Evolutionary conservation across 2,888 invertebrate genomes (phyloP).

Genomic region (Megamerina dolium): DNA sequence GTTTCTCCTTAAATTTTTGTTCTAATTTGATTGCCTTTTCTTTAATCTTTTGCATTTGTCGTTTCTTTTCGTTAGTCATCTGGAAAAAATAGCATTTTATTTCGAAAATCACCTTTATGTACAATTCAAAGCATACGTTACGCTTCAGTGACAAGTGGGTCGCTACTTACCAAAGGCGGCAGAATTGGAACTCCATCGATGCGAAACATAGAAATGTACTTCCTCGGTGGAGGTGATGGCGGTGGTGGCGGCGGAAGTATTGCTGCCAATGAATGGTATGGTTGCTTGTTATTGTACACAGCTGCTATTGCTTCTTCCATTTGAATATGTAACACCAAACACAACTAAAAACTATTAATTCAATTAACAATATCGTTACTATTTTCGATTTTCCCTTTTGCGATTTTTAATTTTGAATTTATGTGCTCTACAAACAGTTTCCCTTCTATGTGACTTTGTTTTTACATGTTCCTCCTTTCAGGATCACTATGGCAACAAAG

Average conservation of each 20-base stretch:
- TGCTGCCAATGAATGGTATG: neutral
- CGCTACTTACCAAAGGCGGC: conserved; percentile 41
- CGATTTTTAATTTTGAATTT: too few species aligned
- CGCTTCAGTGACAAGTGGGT: conserved; percentile 14
- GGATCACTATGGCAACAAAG: conserved; percentile 1
- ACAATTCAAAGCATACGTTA: too few species aligned
- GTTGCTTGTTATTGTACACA: neutral
- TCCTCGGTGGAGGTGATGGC: too few species aligned
- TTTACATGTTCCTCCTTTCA: conserved; percentile 7
- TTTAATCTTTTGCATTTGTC: conserved; percentile 33
- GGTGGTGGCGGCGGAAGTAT: conserved; percentile 2
- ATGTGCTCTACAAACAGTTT: too few species aligned
- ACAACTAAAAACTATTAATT: too few species aligned
- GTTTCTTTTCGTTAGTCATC: conserved; percentile 42
- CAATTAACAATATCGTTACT: too few species aligned
- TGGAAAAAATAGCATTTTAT: conserved; percentile 17
- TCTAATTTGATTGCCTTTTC: conserved; percentile 35
- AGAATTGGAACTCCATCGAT: conserved; percentile 45
- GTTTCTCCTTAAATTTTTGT: conserved; percentile 21
- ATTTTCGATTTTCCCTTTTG: too few species aligned
- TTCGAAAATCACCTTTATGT: neutral
- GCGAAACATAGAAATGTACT: conserved; percentile 36
- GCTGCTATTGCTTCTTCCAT: neutral
- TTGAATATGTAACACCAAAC: neutral
- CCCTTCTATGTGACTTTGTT: too few species aligned